Percentiles rank a stretch among this genome's conserved stretches.
phyloP scores from a whole-genome alignment of 2,888 invertebrate species.

The Melanostoma scalare region DNA sequence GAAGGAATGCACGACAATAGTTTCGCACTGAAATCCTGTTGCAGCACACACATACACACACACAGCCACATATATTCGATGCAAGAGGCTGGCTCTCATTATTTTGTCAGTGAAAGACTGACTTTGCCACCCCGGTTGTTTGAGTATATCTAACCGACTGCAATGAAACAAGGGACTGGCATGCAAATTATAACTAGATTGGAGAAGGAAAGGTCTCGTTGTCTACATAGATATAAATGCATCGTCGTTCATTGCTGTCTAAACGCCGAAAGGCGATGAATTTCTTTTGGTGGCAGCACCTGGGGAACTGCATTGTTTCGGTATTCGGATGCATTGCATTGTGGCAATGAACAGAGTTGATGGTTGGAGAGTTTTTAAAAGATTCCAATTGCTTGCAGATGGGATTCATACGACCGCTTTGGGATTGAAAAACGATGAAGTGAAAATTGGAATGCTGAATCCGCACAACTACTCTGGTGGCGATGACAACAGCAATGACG shows the following conservation, averaged over 20 bases:
- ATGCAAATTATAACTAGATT: conserved; percentile 68
- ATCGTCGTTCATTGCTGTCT: conserved; percentile 1
- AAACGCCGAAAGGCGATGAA: conserved; percentile 58
- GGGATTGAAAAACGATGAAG: conserved; percentile 55
- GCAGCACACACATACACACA: conserved; percentile 17
- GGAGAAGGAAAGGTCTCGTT: conserved; percentile 11
- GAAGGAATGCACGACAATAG: conserved; percentile 53
- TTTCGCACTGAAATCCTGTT: conserved; percentile 66
- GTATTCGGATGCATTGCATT: not conserved
- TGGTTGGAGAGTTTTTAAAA: conserved; percentile 14
- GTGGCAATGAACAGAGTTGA: conserved; percentile 11
- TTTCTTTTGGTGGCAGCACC: conserved; percentile 45
- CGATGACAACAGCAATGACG: conserved; percentile 14
- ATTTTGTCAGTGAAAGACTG: conserved; percentile 50
- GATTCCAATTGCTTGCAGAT: not conserved
- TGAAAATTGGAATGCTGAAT: conserved; percentile 31
- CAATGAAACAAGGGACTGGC: conserved; percentile 57
- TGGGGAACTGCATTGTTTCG: conserved; percentile 54
- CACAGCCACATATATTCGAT: not conserved
- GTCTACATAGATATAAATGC: not conserved
- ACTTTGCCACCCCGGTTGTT: conserved; percentile 38
- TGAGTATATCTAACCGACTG: conserved; percentile 68
- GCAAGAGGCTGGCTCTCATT: conserved; percentile 41
- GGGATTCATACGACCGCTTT: conserved; percentile 26
- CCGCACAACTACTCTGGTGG: conserved; percentile 20